Evolutionary conservation across 1,140 invertebrate genomes (phyloP), one percentile per base, ranked within the genome.

Genomic region (Lepidurus arcticus): DNA sequence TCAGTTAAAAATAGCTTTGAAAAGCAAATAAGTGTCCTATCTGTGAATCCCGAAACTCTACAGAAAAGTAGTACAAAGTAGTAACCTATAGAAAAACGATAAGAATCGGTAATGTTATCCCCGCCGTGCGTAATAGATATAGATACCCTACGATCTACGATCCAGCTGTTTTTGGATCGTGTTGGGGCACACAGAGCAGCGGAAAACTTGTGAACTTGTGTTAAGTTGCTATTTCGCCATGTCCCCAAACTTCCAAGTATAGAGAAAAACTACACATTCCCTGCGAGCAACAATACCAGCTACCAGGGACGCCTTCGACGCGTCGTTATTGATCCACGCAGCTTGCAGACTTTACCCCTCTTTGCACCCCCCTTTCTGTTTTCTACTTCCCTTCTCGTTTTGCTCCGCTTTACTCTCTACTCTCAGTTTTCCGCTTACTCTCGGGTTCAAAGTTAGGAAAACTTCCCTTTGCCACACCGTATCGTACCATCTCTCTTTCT

Each of bases 251-350:
- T 16, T 21, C 53, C 53, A 65, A 21, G 16, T 16, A 65, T 65
- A 65, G 6, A 16, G 53, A 65, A 65, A 65, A 65, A 65, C 53
- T 65, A 34, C 34, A 13, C 45, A 47, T 47, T 47, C 45, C 10
- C 53, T 65, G 13, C 9, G 53, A 65, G 53, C 53, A 65, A 65
- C 53, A 65, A 65, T 65, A 7, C 53, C 8, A 65, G 53, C 53
- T 65, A 9, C 16, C 53, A 65, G 53, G 53, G 53, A 65, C 53
- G 53, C 53, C 53, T n/a, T 65, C 53, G 53, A 65, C 53, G 53
- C 53, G 53, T 65, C 53, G 53, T 65, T 65, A 65, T 65, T 65
- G 53, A 65, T 65, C 53, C 53, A 65, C 53, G 53, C 53, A 65
- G 53, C 53, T 65, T 65, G 53, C 53, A 65, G 53, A 65, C 53